Conservation (phyloP, 2,113 vertebrate species). For the Orycteropus afer region DNA sequence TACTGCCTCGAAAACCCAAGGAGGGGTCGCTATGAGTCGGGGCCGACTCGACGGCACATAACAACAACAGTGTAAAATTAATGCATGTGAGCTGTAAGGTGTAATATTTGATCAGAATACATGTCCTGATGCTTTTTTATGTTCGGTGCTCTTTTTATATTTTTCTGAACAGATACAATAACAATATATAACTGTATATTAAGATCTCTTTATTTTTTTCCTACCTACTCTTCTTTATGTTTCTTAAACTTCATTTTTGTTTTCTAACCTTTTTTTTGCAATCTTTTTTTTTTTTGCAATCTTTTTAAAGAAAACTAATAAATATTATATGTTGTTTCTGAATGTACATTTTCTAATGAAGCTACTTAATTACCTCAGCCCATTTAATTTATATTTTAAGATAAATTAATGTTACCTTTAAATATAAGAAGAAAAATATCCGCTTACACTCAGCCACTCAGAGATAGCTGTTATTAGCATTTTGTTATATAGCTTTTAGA, state of each 20-base stretch:
- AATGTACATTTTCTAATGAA: not conserved
- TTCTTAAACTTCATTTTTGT: not conserved
- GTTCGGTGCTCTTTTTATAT: not conserved
- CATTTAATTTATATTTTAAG: not conserved
- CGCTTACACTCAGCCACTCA: not conserved
- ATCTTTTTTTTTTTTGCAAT: too few species aligned
- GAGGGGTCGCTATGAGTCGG: too few species aligned
- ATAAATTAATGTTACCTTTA: not conserved
- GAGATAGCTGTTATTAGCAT: not conserved
- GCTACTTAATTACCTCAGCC: not conserved
- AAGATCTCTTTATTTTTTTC: not conserved
- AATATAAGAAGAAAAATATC: not conserved
- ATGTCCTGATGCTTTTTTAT: not conserved
- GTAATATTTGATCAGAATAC: not conserved
- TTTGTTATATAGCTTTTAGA: not conserved
- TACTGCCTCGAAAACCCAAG: too few species aligned
- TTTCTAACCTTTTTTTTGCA: not conserved
- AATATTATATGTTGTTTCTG: not conserved
- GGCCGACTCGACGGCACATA: too few species aligned
- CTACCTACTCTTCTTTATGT: not conserved
- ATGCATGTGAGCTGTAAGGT: not conserved
- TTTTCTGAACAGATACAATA: not conserved
- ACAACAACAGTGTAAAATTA: slow-evolving; percentile 4
- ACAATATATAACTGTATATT: not conserved
- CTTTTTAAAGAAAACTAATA: not conserved